Evolutionary conservation across 30 jellyfish, hydroid and myxozoan genomes (phyloP).

Genomic region (Hydractinia symbiolongicarpus): DNA sequence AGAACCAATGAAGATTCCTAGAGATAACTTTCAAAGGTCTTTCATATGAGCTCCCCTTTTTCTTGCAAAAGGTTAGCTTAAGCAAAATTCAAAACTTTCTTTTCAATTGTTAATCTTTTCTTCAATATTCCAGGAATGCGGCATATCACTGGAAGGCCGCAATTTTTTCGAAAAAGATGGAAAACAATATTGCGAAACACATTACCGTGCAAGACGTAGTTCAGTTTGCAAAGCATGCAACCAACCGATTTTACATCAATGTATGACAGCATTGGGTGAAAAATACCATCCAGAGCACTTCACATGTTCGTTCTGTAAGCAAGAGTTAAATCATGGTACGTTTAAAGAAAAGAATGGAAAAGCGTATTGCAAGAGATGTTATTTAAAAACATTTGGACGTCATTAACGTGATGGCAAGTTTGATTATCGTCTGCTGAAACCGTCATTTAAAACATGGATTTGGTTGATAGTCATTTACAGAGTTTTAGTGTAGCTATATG

Average conservation of each 20-base stretch:
- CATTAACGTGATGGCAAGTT: background rate
- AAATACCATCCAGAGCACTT: constrained; percentile 25
- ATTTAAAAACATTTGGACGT: constrained; percentile 4
- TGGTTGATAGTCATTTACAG: no score
- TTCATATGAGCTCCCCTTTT: no score
- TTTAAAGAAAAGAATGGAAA: constrained; percentile 9
- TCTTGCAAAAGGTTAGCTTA: no score
- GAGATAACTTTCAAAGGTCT: no score
- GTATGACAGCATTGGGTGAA: constrained; percentile 18
- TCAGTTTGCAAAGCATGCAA: constrained; percentile 10
- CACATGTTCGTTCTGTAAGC: constrained; percentile 12
- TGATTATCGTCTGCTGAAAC: no score
- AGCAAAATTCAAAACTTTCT: no score
- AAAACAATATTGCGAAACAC: constrained; percentile 13
- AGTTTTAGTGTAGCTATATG: no score
- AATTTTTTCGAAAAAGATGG: constrained; percentile 19
- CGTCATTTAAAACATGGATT: no score
- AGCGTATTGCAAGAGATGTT: constrained; percentile 19
- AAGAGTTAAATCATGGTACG: constrained; percentile 14
- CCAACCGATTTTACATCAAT: background rate
- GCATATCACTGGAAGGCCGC: constrained; percentile 12
- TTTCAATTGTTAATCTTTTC: no score
- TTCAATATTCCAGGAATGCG: background rate
- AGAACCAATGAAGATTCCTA: no score
- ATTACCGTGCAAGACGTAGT: constrained; percentile 21